Conservation (phyloP, 2,113 vertebrate species). For the Chroicocephalus ridibundus region DNA sequence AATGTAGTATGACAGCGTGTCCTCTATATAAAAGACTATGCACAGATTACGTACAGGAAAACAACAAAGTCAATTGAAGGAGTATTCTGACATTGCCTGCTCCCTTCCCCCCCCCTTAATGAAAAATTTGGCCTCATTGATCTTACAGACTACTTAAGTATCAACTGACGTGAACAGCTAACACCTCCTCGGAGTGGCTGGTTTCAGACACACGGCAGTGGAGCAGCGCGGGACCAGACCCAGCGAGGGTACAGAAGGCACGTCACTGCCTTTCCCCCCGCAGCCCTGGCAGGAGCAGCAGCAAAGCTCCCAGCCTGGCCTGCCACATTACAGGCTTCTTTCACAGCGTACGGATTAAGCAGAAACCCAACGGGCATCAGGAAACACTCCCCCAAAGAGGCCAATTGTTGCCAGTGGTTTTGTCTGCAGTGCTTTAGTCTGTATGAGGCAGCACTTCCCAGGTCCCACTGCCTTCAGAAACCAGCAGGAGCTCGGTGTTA, state of each 20-base stretch:
- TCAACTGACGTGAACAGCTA: neutral
- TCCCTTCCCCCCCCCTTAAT: too few relatives aligned
- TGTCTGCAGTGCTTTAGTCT: neutral
- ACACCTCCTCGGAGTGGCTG: neutral
- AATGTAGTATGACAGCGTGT: neutral
- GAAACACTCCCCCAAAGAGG: neutral
- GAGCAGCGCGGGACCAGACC: neutral
- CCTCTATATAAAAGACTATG: neutral
- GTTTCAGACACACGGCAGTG: neutral
- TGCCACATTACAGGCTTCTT: neutral
- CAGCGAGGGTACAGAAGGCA: neutral
- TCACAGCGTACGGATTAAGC: neutral
- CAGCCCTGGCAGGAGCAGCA: neutral
- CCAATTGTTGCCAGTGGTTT: neutral
- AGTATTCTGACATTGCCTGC: neutral
- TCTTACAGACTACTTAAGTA: neutral
- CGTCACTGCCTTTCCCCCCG: neutral
- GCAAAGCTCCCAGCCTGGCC: neutral
- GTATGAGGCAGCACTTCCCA: neutral
- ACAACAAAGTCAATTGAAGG: neutral
- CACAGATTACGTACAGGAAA: neutral
- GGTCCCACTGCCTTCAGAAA: neutral
- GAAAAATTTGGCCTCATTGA: neutral
- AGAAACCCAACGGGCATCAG: fast-evolving
- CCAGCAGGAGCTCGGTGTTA: fast-evolving